Percentiles rank a stretch among this genome's conserved stretches.
Evolutionary conservation across 2,797 vertebrate genomes (phyloP).

Genomic region (Lutjanus argentimaculatus): DNA sequence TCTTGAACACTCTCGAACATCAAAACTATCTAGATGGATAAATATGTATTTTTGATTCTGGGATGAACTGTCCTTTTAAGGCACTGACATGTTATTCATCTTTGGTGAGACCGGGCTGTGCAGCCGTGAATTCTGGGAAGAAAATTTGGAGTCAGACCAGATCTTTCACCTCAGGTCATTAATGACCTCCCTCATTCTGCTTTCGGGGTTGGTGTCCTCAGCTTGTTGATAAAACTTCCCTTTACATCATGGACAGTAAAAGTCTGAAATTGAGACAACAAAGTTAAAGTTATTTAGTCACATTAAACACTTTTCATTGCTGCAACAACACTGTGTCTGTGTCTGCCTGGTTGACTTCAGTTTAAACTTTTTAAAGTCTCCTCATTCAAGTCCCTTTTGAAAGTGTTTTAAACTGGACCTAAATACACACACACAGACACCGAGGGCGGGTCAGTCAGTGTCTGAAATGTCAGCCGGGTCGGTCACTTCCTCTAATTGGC

Average conservation of each 20-base stretch:
- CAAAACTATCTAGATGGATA: no score
- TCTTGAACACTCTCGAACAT: no score
- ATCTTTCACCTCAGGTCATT: background rate
- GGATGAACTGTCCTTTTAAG: no score
- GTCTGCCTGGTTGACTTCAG: background rate
- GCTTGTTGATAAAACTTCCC: background rate
- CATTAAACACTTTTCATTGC: constrained; percentile 4
- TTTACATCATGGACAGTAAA: background rate
- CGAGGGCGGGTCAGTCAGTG: background rate
- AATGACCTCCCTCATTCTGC: background rate
- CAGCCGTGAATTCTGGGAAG: background rate
- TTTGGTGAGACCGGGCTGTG: no score
- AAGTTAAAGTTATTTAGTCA: background rate
- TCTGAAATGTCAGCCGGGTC: constrained; percentile 21
- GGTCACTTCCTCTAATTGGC: constrained; percentile 60
- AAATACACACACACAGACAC: background rate
- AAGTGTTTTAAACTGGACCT: background rate
- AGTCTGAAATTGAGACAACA: background rate
- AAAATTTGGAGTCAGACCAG: no score
- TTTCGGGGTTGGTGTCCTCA: background rate
- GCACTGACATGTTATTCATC: no score
- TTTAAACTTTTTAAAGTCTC: background rate
- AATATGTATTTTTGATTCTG: no score
- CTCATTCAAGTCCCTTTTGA: background rate
- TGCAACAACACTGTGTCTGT: background rate